phyloP scores from a whole-genome alignment of 2,888 invertebrate genomes.

The Trichacis sp. region DNA sequence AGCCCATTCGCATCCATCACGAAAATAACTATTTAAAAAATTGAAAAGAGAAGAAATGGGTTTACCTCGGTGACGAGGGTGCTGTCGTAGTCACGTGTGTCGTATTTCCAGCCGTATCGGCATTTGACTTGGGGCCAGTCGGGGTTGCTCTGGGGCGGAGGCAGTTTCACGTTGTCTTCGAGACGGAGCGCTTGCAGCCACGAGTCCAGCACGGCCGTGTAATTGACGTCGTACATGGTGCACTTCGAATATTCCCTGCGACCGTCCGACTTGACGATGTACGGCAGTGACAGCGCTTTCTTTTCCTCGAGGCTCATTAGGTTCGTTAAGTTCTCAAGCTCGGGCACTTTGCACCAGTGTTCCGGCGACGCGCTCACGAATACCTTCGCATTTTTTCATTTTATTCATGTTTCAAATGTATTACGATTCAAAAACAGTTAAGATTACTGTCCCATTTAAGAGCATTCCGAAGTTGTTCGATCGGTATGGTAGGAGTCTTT shows the following conservation, averaged over 20 bases:
- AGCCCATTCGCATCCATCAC: too few relatives aligned
- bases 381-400: conserved; percentile 68
- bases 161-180: conserved; percentile 39
- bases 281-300: conserved; percentile 72
- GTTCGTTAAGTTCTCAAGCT: conserved; percentile 68
- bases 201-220: conserved; percentile 61
- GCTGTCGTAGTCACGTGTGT: conserved; percentile 73
- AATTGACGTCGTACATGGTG: conserved; percentile 71
- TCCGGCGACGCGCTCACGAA: conserved; percentile 79
- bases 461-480: too few relatives aligned
- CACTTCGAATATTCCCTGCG: conserved; percentile 70
- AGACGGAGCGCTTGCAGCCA: conserved; percentile 50
- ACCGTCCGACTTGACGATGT: conserved; percentile 65
- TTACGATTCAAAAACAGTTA: too few relatives aligned
- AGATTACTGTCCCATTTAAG: too few relatives aligned
- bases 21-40: too few relatives aligned
- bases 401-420: background rate
- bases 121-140: conserved; percentile 70
- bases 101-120: conserved; percentile 75
- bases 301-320: conserved; percentile 70
- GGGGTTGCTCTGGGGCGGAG: conserved; percentile 62
- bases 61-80: conserved; percentile 78
- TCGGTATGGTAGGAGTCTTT: too few relatives aligned
- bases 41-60: conserved; percentile 43
- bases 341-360: conserved; percentile 76